Evolutionary conservation across 2,888 invertebrate species (phyloP).

Genomic region (Eristalis tenax): DNA sequence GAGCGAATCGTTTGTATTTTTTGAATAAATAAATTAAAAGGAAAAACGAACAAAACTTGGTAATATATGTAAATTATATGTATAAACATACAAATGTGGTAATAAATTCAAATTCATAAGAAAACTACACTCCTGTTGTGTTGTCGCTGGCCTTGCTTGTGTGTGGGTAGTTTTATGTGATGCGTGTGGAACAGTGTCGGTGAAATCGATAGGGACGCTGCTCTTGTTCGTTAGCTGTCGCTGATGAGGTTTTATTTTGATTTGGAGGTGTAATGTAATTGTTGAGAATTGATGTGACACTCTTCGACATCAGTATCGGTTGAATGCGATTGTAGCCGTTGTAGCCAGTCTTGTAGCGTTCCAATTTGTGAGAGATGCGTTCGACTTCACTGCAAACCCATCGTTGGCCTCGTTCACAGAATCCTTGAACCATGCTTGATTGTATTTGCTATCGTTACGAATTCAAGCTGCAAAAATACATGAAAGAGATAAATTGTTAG

Average conservation of each 20-base stretch:
- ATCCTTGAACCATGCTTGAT: constrained; percentile 58
- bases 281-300: constrained; percentile 79
- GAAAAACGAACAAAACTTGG: neutral
- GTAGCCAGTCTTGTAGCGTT: constrained; percentile 78
- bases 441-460: neutral
- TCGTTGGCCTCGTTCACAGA: constrained; percentile 73
- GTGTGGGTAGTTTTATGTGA: constrained; percentile 45
- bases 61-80: constrained; percentile 16
- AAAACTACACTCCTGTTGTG: constrained; percentile 2
- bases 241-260: constrained; percentile 54
- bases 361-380: constrained; percentile 76
- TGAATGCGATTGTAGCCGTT: constrained; percentile 80
- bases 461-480: constrained; percentile 16
- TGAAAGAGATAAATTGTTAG: neutral
- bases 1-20: constrained; percentile 73
- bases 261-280: constrained; percentile 76
- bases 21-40: constrained; percentile 60
- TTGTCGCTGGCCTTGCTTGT: neutral
- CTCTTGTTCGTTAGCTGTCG: constrained; percentile 18
- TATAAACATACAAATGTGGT: constrained; percentile 45
- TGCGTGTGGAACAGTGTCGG: constrained; percentile 78
- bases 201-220: constrained; percentile 70
- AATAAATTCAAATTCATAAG: constrained; percentile 46
- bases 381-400: constrained; percentile 79
- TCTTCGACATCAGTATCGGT: constrained; percentile 78